These are phyloP conservation scores for Steromphala cineraria DNA, from an alignment of 2,888 invertebrate genomes.

Conservation along the genomic window DNA sequence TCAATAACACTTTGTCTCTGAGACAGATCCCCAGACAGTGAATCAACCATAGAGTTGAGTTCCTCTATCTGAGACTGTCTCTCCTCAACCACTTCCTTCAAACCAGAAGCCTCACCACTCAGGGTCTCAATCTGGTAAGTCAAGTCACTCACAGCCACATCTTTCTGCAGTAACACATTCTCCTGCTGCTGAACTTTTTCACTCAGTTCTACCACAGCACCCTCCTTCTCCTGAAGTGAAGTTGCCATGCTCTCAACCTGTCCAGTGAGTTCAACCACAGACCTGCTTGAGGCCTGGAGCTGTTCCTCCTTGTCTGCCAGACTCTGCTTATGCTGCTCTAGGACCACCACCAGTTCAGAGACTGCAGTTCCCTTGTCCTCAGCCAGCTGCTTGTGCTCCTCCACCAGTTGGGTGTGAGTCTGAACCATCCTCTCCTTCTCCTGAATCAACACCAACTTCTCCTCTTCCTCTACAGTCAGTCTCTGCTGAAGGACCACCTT, in stretches of 20 bases:
- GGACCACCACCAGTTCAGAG: not conserved
- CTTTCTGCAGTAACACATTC: not conserved
- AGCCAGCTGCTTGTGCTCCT: not conserved
- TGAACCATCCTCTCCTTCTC: conserved; percentile 5
- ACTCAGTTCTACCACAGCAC: not conserved
- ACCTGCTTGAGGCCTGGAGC: not conserved
- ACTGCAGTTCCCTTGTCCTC: not conserved
- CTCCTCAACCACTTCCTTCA: not conserved
- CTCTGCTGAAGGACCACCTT: not conserved
- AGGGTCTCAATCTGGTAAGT: conserved; percentile 24
- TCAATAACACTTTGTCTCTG: conserved; percentile 7
- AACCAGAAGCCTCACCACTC: not conserved
- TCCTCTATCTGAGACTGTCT: not conserved
- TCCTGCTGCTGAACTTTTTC: not conserved
- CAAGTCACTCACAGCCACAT: conserved; percentile 9
- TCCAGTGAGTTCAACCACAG: not conserved
- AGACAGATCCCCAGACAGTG: not conserved
- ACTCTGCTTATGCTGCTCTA: conserved; percentile 3
- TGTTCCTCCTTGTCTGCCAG: conserved; percentile 29
- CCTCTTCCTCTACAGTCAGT: not conserved
- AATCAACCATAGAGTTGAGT: conserved; percentile 7
- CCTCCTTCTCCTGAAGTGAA: not conserved
- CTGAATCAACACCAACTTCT: not conserved
- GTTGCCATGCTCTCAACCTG: not conserved
- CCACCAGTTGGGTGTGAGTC: not conserved